phyloP scores from a whole-genome alignment of 2,797 vertebrate genomes.

The Melanotaenia boesemani region DNA sequence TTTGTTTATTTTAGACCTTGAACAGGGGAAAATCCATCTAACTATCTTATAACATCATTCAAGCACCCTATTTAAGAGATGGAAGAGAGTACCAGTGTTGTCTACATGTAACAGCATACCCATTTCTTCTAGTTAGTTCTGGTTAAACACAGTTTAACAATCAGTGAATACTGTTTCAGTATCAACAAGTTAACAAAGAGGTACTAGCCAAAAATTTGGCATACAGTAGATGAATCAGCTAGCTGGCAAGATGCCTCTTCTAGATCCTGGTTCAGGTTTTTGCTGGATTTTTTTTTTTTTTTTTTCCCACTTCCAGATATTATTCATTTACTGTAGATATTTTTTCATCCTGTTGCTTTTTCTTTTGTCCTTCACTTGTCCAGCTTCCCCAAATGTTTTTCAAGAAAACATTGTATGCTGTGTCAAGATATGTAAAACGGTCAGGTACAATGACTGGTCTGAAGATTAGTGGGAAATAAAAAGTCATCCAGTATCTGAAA shows the following conservation, averaged over 20 bases:
- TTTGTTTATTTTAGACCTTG: slow-evolving; percentile 2
- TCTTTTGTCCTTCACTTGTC: neutral
- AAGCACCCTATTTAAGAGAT: neutral
- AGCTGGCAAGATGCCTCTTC: no score
- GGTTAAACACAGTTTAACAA: neutral
- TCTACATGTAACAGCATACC: neutral
- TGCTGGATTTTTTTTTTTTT: no score
- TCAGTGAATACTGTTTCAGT: neutral
- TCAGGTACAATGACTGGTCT: neutral
- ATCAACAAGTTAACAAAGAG: neutral
- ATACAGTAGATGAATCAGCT: no score
- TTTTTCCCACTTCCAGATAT: no score
- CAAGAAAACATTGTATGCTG: neutral
- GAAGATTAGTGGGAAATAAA: neutral
- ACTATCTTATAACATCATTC: neutral
- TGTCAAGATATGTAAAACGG: neutral
- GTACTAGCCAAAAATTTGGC: neutral
- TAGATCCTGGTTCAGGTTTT: no score
- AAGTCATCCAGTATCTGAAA: neutral
- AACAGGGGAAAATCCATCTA: slow-evolving; percentile 12
- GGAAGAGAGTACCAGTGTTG: neutral
- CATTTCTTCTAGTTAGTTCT: neutral
- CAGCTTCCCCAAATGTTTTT: neutral
- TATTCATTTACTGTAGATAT: no score
- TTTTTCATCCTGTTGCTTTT: neutral